Evolutionary conservation across 2,888 invertebrate genomes (phyloP).

Genomic region (Rutpela maculata): DNA sequence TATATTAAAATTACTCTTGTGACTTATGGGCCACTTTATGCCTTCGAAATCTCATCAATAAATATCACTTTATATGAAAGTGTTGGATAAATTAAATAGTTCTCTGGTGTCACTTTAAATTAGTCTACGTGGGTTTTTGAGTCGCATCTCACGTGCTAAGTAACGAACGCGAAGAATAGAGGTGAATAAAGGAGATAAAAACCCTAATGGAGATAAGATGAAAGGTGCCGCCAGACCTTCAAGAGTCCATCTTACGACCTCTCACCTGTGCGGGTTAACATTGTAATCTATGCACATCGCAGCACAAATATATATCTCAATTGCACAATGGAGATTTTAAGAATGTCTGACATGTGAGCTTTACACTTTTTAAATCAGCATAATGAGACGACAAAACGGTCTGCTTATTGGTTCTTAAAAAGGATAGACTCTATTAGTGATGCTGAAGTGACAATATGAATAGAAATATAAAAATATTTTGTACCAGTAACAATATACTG

Average conservation of each 20-base stretch:
- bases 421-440: slow-evolving; percentile 12
- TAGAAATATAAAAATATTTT: slow-evolving; percentile 24
- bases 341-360: slow-evolving; percentile 49
- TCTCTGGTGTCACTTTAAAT: too few species aligned
- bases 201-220: slow-evolving; percentile 61
- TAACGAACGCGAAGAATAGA: slow-evolving; percentile 41
- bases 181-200: slow-evolving; percentile 57
- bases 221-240: slow-evolving; percentile 60
- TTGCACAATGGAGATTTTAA: slow-evolving; percentile 40
- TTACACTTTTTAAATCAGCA: slow-evolving; percentile 46
- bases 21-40: too few species aligned
- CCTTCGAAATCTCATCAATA: too few species aligned
- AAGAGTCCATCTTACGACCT: slow-evolving; percentile 59
- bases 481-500: not conserved
- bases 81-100: too few species aligned
- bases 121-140: not conserved
- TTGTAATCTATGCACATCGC: slow-evolving; percentile 57
- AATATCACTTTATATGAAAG: too few species aligned
- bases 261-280: slow-evolving; percentile 57
- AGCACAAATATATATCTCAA: slow-evolving; percentile 50
- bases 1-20: too few species aligned
- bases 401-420: slow-evolving; percentile 22
- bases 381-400: slow-evolving; percentile 47
- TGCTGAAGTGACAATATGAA: not conserved
- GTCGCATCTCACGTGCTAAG: slow-evolving; percentile 33